A percentile compares a stretch with the other conserved stretches of the same genome.
Evolutionary conservation across 2,113 vertebrate genomes (phyloP).

Genomic region (Aviceda subcristata): DNA sequence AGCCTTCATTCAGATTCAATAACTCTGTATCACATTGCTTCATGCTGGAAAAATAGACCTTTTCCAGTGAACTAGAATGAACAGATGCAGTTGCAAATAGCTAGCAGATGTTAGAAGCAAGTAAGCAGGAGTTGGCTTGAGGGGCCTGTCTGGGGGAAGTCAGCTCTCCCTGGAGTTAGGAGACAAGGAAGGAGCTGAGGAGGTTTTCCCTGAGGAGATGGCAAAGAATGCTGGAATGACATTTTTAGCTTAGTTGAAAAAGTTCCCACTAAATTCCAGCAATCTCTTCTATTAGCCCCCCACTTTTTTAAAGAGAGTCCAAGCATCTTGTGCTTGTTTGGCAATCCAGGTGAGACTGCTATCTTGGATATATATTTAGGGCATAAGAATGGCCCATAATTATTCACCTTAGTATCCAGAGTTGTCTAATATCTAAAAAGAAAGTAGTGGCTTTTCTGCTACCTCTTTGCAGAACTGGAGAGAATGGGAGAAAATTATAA

Average conservation of each 20-base stretch:
- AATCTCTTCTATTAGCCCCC: background rate
- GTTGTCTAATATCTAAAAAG: background rate
- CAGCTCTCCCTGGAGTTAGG: background rate
- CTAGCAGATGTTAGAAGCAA: background rate
- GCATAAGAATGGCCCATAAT: background rate
- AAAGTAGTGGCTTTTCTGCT: background rate
- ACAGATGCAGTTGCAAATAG: background rate
- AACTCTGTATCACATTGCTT: background rate
- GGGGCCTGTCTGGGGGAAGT: background rate
- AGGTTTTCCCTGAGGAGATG: background rate
- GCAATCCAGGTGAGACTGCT: background rate
- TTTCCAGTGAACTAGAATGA: background rate
- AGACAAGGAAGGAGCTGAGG: background rate
- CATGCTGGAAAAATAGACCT: background rate
- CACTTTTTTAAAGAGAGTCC: background rate
- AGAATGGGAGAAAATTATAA: background rate
- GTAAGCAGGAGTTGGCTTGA: background rate
- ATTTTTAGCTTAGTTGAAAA: background rate
- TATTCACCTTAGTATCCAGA: background rate
- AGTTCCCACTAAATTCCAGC: background rate
- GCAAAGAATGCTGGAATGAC: background rate
- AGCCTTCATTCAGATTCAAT: background rate
- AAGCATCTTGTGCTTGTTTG: background rate
- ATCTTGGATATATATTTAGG: background rate
- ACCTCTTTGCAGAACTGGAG: background rate